Evolutionary conservation across 23 tunicate species (phyloP).

Genomic region (Phallusia fumigata): DNA sequence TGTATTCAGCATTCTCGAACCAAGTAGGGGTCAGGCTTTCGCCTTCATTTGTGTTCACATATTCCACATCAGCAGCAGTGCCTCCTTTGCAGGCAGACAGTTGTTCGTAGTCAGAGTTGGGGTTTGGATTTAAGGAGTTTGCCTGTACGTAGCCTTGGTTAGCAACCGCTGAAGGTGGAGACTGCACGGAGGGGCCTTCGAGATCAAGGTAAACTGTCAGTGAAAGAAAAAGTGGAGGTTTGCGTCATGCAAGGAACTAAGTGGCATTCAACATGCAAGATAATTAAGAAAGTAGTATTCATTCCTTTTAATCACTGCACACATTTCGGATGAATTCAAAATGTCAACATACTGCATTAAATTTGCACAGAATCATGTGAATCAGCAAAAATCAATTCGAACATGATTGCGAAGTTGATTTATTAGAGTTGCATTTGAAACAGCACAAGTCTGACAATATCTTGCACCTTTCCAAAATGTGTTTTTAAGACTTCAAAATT

Average conservation of each 20-base stretch:
- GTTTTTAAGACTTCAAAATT: too few species aligned
- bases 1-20: conserved; percentile 73
- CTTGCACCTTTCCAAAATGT: too few species aligned
- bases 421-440: too few species aligned
- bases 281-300: not conserved
- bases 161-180: not conserved
- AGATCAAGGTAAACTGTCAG: conserved; percentile 64
- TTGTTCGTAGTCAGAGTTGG: conserved; percentile 19
- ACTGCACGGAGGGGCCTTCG: conserved; percentile 22
- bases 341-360: too few species aligned
- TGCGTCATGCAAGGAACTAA: conserved; percentile 21
- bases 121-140: not conserved
- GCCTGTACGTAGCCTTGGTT: conserved; percentile 3
- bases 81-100: conserved; percentile 23
- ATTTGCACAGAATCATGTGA: too few species aligned
- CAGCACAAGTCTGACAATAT: too few species aligned
- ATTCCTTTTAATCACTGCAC: too few species aligned
- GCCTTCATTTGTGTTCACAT: conserved; percentile 35
- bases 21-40: conserved; percentile 19
- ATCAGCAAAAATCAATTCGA: too few species aligned
- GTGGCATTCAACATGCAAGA: not conserved
- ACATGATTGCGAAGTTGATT: too few species aligned
- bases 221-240: conserved; percentile 13
- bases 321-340: too few species aligned
- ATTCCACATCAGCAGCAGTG: conserved; percentile 15